Evolutionary conservation across 1,140 invertebrate genomes (phyloP).

Genomic region (Nomia melanderi): DNA sequence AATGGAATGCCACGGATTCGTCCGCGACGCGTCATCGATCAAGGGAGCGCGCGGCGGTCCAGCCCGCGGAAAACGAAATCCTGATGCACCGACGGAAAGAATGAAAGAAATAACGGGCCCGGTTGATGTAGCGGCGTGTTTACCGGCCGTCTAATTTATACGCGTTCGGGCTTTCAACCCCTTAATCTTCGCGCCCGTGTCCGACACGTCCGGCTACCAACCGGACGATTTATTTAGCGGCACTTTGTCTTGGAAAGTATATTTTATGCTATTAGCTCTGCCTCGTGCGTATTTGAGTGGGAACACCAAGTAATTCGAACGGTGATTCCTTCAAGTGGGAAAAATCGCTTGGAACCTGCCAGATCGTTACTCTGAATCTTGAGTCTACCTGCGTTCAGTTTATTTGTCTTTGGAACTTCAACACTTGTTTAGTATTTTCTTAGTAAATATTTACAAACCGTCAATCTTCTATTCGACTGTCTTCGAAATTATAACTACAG

Average conservation of each 20-base stretch:
- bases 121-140: not conserved
- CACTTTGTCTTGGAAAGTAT: not conserved
- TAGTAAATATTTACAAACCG: too few relatives aligned
- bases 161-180: conserved; percentile 6
- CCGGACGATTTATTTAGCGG: not conserved
- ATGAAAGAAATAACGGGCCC: not conserved
- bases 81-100: not conserved
- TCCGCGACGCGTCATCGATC: not conserved
- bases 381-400: too few relatives aligned
- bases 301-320: too few relatives aligned
- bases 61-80: not conserved
- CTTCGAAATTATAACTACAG: too few relatives aligned
- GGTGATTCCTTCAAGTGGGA: too few relatives aligned
- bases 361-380: too few relatives aligned
- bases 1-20: conserved; percentile 1
- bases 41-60: too few relatives aligned
- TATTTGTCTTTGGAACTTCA: too few relatives aligned
- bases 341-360: too few relatives aligned
- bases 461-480: too few relatives aligned
- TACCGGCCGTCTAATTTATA: conserved; percentile 12
- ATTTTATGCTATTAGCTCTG: not conserved
- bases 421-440: too few relatives aligned
- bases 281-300: not conserved
- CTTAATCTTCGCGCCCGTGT: conserved; percentile 14
- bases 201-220: conserved; percentile 1